These are phyloP conservation scores for Procavia capensis DNA, from an alignment of 2,113 vertebrate genomes.

Conservation along the genomic window DNA sequence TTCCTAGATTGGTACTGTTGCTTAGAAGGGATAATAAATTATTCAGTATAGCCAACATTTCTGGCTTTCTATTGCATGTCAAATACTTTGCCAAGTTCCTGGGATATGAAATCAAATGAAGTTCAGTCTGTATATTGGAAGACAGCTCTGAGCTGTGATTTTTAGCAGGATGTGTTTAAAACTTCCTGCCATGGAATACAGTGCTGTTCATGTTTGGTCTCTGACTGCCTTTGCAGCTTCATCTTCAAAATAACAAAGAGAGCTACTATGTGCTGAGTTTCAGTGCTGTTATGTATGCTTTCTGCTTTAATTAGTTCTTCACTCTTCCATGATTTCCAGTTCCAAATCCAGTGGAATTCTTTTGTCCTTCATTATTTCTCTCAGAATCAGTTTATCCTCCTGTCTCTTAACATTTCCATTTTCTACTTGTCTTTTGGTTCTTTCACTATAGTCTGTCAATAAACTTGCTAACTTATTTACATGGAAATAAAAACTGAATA, in stretches of 20 bases:
- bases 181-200: not conserved
- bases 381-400: not conserved
- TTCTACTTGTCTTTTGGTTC: not conserved
- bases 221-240: not conserved
- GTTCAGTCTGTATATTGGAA: not conserved
- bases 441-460: constrained; percentile 35
- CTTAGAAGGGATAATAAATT: constrained; percentile 13
- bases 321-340: not conserved
- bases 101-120: constrained; percentile 3
- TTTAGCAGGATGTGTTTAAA: not conserved
- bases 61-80: not conserved
- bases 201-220: not conserved
- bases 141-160: not conserved
- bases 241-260: not conserved
- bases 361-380: not conserved
- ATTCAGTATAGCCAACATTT: constrained; percentile 28
- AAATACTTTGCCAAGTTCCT: not conserved
- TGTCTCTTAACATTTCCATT: not conserved
- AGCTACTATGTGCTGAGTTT: not conserved
- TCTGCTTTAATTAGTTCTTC: not conserved
- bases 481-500: constrained; percentile 24
- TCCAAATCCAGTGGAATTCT: not conserved
- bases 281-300: not conserved
- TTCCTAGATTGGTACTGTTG: not conserved
- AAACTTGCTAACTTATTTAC: not conserved